Base-by-base conservation (phyloP, 1,140 invertebrate species). In the Orchesella cincta region DNA sequence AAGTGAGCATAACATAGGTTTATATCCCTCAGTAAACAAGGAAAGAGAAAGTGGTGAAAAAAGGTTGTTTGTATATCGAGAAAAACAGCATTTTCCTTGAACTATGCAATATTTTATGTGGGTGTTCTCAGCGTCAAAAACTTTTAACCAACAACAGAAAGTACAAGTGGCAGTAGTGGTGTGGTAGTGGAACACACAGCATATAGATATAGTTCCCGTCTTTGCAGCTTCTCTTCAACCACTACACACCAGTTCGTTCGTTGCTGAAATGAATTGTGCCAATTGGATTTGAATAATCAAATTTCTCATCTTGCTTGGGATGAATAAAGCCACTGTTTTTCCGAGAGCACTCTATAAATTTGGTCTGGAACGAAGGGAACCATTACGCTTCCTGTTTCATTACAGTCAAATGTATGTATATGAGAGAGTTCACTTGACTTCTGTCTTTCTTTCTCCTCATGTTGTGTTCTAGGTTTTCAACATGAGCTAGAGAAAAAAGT, bases 221-320 rank as follows among this genome's bases (percentile, higher is more conserved):
- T 57, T n/a, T 57, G 23, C 23, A n/a, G 14, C 12, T 57, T 5
- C 52, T 57, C 12, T 46, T 57, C 52, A 57, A 57, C 52, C 52
- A n/a, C 26, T 67, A 23, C n/a, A 67, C 8, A 1, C 62, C 31
- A 33, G 23, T 26, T 26, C 52, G 52, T 26, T 57, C 52, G 52
- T 67, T 62, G 62, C 5, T 67, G 62, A n/a, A 67, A 67, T 67
- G 62, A 67, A 67, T 67, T 67, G 62, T 67, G 62, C 62, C 62
- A 67, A 67, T 67, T 67, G 62, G 26, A 67, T 67, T 67, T 67
- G 62, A 67, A 67, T 67, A 67, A 67, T 67, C 62, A 67, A 67
- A 33, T 67, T 67, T 67, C 62, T 67, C 62, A 67, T 67, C 62
- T 67, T 67, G 62, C 62, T 67, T 67, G 26, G 62, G 23, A 31